These are phyloP conservation scores for Pogonognathellus flavescens DNA, from an alignment of 1,140 invertebrate genomes.

Conservation along the genomic window DNA sequence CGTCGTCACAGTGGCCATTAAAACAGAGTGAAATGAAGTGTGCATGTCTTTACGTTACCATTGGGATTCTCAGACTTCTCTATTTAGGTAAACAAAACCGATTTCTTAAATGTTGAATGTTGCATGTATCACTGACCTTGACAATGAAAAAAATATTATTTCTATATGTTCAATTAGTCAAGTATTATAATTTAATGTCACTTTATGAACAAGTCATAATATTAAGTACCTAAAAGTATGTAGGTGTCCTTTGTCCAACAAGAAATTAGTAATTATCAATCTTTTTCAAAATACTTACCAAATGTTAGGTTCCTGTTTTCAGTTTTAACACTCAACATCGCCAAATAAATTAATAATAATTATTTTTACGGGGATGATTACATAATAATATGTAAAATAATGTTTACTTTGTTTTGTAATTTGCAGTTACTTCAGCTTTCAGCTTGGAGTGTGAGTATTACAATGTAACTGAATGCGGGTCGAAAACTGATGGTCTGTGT, in stretches of 20 bases:
- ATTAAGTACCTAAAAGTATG: too few relatives aligned
- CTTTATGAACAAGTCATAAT: too few relatives aligned
- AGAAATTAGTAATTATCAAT: too few relatives aligned
- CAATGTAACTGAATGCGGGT: conserved; percentile 63
- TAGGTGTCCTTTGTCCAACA: too few relatives aligned
- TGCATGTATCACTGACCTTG: background rate
- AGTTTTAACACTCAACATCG: too few relatives aligned
- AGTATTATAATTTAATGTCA: too few relatives aligned
- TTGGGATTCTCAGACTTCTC: conserved; percentile 13
- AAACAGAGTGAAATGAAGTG: background rate
- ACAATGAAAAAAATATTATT: background rate
- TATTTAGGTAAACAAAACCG: conserved; percentile 9
- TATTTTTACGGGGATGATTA: background rate
- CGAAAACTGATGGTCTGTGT: conserved; percentile 37
- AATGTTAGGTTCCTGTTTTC: too few relatives aligned
- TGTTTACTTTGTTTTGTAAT: background rate
- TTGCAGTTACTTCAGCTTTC: conserved; percentile 45
- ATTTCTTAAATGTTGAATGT: background rate
- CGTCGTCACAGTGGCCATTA: background rate
- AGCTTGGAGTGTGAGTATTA: conserved; percentile 65
- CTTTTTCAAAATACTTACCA: too few relatives aligned
- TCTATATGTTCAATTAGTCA: background rate
- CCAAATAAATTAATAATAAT: too few relatives aligned
- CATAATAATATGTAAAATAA: background rate
- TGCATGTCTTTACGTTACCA: background rate